Evolutionary conservation across 2,113 vertebrate species (phyloP).

Genomic region (Manacus vitellinus): DNA sequence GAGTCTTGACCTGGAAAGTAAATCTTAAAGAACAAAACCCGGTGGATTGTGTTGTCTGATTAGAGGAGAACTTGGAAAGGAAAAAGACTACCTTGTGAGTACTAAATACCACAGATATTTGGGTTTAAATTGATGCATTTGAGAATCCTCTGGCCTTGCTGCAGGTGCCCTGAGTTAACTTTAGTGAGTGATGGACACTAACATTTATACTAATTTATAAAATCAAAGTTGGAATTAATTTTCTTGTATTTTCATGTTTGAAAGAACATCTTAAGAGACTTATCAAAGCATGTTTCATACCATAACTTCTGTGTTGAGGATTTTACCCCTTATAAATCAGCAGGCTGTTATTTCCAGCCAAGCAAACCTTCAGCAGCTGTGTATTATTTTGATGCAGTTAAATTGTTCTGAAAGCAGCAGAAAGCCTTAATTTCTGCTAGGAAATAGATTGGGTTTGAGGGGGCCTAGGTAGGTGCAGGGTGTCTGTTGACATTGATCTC

Average conservation of each 20-base stretch:
- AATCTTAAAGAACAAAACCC: not conserved
- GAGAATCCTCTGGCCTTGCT: not conserved
- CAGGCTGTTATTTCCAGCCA: not conserved
- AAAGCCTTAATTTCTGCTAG: not conserved
- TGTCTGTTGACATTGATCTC: not conserved
- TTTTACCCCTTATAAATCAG: not conserved
- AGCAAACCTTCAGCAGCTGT: accelerated
- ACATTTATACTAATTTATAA: not conserved
- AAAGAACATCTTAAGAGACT: not conserved
- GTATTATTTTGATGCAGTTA: not conserved
- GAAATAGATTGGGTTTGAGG: not conserved
- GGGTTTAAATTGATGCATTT: not conserved
- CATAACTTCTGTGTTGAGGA: not conserved
- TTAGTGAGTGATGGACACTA: not conserved
- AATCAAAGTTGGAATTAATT: not conserved
- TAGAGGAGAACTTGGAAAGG: not conserved
- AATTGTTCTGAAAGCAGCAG: not conserved
- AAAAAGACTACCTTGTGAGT: not conserved
- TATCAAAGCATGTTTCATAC: not conserved
- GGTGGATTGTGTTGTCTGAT: not conserved
- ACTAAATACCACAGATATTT: not conserved
- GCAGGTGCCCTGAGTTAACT: slow-evolving; percentile 44
- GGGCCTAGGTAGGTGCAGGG: not conserved
- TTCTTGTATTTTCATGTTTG: not conserved
- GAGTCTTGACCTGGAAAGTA: slow-evolving; percentile 25